A percentile compares a stretch with the other conserved stretches of the same genome.
phyloP scores from a whole-genome alignment of 2,113 vertebrate genomes.

The Prinia subflava region DNA sequence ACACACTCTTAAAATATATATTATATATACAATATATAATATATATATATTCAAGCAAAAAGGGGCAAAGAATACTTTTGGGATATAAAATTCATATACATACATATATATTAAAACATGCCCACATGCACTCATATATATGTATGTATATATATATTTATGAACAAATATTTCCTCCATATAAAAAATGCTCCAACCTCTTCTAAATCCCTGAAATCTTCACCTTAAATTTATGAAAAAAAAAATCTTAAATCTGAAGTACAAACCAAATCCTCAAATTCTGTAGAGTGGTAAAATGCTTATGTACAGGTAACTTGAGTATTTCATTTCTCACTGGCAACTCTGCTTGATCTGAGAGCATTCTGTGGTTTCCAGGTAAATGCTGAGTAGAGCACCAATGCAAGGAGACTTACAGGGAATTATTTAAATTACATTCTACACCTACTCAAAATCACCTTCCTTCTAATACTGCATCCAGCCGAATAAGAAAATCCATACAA shows the following conservation, averaged over 20 bases:
- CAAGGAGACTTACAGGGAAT: slow-evolving; percentile 29
- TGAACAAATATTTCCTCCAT: slow-evolving; percentile 55
- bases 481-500: neutral
- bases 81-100: slow-evolving; percentile 63
- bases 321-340: neutral
- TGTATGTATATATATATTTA: slow-evolving; percentile 49
- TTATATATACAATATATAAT: slow-evolving; percentile 62
- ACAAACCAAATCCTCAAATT: neutral
- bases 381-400: slow-evolving; percentile 20
- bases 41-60: slow-evolving; percentile 38
- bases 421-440: slow-evolving; percentile 16
- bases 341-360: neutral
- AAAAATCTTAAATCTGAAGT: neutral
- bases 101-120: slow-evolving; percentile 42
- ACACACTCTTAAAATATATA: slow-evolving; percentile 49
- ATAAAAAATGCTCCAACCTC: slow-evolving; percentile 65
- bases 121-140: slow-evolving; percentile 28
- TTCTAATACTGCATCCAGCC: neutral
- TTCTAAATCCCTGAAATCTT: slow-evolving; percentile 73
- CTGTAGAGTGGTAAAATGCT: neutral
- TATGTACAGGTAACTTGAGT: neutral
- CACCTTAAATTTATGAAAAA: slow-evolving; percentile 44
- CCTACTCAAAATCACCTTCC: neutral
- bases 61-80: slow-evolving; percentile 49
- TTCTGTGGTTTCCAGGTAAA: neutral